Evolutionary conservation across 2,888 invertebrate genomes (phyloP).

Genomic region (Bedellia somnulentella): DNA sequence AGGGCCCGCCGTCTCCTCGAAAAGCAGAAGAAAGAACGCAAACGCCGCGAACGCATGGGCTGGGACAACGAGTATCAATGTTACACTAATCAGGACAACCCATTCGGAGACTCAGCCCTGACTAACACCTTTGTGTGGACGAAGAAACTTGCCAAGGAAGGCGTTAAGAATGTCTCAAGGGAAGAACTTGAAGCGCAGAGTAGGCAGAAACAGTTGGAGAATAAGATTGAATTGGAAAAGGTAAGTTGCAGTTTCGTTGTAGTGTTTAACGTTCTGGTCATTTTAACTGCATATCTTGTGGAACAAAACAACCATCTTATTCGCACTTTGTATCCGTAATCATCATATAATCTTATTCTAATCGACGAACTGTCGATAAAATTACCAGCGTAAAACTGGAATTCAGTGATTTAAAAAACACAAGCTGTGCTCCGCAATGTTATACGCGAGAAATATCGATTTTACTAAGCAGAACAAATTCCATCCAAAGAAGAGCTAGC

Average conservation of each 20-base stretch:
- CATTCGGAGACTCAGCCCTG: slow-evolving; percentile 95
- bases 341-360: too few relatives aligned
- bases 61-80: slow-evolving; percentile 97
- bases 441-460: too few relatives aligned
- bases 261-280: neutral
- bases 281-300: too few relatives aligned
- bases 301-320: too few relatives aligned
- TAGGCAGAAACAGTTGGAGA: slow-evolving; percentile 86
- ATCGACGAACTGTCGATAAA: too few relatives aligned
- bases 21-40: slow-evolving; percentile 76
- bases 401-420: too few relatives aligned
- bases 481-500: too few relatives aligned
- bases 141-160: slow-evolving; percentile 94
- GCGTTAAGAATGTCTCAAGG: slow-evolving; percentile 72
- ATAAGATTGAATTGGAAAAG: slow-evolving; percentile 89
- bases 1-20: neutral
- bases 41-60: slow-evolving; percentile 89
- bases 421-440: too few relatives aligned
- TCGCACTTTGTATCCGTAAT: too few relatives aligned
- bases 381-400: too few relatives aligned
- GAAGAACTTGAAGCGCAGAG: slow-evolving; percentile 72
- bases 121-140: slow-evolving; percentile 95
- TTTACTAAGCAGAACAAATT: too few relatives aligned
- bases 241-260: slow-evolving; percentile 25
- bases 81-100: slow-evolving; percentile 98